These are phyloP conservation scores for Enteromius viviparus DNA, from an alignment of 2,797 vertebrate genomes.

Conservation along the genomic window DNA sequence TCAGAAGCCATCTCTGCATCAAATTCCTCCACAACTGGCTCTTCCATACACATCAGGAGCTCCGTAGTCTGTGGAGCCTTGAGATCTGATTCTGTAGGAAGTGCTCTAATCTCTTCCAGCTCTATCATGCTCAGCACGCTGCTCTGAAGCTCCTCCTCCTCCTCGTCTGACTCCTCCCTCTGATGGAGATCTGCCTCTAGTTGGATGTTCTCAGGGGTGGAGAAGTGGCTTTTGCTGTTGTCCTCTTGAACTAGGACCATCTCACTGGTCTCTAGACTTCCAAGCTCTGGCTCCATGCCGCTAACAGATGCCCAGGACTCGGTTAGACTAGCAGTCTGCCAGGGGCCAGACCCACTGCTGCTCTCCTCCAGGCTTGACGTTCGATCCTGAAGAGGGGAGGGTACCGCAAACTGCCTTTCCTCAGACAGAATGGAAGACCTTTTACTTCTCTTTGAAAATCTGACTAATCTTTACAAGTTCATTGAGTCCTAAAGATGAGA, in stretches of 20 bases:
- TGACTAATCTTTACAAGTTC: neutral
- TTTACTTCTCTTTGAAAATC: neutral
- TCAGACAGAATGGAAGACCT: conserved; percentile 76
- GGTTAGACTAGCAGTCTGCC: conserved; percentile 82
- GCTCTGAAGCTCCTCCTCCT: conserved; percentile 73
- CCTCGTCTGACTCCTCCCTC: conserved; percentile 72
- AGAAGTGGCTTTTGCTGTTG: conserved; percentile 87
- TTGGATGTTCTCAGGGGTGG: conserved; percentile 90
- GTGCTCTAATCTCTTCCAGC: conserved; percentile 60
- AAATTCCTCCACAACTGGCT: conserved; percentile 49
- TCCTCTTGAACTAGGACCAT: conserved; percentile 78
- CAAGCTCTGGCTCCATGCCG: conserved; percentile 84
- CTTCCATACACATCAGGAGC: conserved; percentile 68
- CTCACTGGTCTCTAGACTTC: conserved; percentile 87
- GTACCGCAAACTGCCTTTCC: conserved; percentile 78
- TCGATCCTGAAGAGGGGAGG: conserved; percentile 77
- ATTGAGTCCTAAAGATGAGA: conserved; percentile 21
- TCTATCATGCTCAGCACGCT: conserved; percentile 75
- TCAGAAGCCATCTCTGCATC: conserved; percentile 40
- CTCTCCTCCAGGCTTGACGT: conserved; percentile 65
- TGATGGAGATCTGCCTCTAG: conserved; percentile 80
- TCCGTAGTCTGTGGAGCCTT: conserved; percentile 67
- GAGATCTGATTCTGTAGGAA: conserved; percentile 53
- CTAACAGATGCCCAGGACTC: conserved; percentile 94
- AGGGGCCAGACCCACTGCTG: conserved; percentile 74